Evolutionary conservation across 2,888 invertebrate genomes (phyloP).

Genomic region (Diogma glabrata): DNA sequence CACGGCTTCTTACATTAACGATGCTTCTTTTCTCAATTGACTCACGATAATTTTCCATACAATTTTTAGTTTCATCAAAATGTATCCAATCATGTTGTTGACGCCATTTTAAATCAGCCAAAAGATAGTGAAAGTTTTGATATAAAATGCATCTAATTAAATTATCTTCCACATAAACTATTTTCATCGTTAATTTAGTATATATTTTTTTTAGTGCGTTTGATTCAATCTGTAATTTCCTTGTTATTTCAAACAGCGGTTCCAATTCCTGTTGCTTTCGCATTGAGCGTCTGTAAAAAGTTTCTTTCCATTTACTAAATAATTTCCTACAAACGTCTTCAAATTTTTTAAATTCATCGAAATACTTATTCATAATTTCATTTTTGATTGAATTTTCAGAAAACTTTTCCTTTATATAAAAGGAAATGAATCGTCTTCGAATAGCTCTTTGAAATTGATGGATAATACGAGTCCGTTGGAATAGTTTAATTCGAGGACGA

Average conservation of each 20-base stretch:
- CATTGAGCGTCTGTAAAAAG: conserved; percentile 22
- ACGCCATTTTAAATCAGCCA: conserved; percentile 33
- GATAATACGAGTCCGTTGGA: conserved; percentile 28
- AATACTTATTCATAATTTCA: conserved; percentile 29
- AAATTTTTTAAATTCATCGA: conserved; percentile 26
- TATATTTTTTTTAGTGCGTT: conserved; percentile 24
- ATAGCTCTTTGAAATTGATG: conserved; percentile 28
- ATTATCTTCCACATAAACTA: conserved; percentile 32
- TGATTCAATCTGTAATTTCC: conserved; percentile 24
- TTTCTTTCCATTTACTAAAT: conserved; percentile 33
- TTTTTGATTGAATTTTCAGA: conserved; percentile 28
- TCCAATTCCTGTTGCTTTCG: conserved; percentile 19
- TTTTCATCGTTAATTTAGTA: conserved; percentile 31
- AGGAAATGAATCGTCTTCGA: conserved; percentile 31
- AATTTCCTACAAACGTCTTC: conserved; percentile 26
- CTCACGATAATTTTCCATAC: conserved; percentile 25
- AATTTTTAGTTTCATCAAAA: conserved; percentile 16
- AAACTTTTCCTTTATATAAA: conserved; percentile 24
- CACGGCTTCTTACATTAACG: conserved; percentile 25
- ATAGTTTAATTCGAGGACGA: conserved; percentile 26
- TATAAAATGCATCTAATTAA: conserved; percentile 31
- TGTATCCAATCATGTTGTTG: conserved; percentile 34
- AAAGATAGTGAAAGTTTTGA: conserved; percentile 34
- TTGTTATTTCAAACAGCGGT: conserved; percentile 29
- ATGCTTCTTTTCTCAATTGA: conserved; percentile 18